A percentile compares a stretch with the other conserved stretches of the same genome.
Evolutionary conservation across 2,888 invertebrate genomes (phyloP).

Genomic region (Synanthedon formicaeformis): DNA sequence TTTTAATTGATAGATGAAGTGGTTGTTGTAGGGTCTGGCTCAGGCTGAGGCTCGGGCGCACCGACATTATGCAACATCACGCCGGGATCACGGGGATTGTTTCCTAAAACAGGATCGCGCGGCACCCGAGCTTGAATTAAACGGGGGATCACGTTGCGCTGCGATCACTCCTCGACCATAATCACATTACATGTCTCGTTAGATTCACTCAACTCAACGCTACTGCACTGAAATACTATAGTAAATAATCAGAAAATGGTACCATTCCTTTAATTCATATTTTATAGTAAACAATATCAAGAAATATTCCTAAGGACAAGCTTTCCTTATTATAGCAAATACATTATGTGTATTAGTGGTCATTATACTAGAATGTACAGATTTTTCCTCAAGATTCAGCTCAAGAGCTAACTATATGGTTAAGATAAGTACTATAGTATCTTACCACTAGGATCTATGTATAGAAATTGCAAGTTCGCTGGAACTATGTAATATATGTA

Average conservation of each 20-base stretch:
- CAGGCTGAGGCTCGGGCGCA: slow-evolving; percentile 12
- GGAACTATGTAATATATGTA: too few species aligned
- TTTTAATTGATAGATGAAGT: slow-evolving; percentile 46
- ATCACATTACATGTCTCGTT: not conserved
- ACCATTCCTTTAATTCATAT: too few species aligned
- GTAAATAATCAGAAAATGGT: not conserved
- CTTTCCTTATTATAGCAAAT: too few species aligned
- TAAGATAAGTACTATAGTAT: too few species aligned
- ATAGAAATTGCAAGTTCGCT: too few species aligned
- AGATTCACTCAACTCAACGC: not conserved
- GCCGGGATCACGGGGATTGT: slow-evolving; percentile 62
- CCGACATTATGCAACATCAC: slow-evolving; percentile 66
- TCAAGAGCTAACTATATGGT: too few species aligned
- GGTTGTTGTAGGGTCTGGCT: not conserved
- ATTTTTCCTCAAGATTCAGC: too few species aligned
- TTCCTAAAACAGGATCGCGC: slow-evolving; percentile 62
- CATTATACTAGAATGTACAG: too few species aligned
- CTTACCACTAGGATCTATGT: too few species aligned
- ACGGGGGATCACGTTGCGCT: slow-evolving; percentile 15
- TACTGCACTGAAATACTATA: not conserved
- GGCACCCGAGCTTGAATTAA: slow-evolving; percentile 46
- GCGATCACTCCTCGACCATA: not conserved
- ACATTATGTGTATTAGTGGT: too few species aligned
- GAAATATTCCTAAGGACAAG: too few species aligned
- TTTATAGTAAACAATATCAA: too few species aligned